A percentile compares a stretch with the other conserved stretches of the same genome.
phyloP scores from a whole-genome alignment of 2,113 vertebrate species.

The Sander lucioperca region DNA sequence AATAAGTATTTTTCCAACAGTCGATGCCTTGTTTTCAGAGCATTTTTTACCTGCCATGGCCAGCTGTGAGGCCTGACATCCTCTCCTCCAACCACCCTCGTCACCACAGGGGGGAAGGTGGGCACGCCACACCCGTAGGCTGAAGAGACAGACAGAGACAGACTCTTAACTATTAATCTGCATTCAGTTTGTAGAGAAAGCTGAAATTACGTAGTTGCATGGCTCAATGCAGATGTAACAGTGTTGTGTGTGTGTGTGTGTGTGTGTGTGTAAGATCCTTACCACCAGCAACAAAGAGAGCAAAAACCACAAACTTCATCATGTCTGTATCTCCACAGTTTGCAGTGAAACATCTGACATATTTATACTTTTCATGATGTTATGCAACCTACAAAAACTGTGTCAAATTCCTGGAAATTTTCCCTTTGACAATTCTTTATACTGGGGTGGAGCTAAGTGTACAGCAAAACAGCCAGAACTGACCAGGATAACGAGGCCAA shows the following conservation, averaged over 20 bases:
- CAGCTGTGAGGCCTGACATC: constrained; percentile 83
- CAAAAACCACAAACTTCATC: constrained; percentile 82
- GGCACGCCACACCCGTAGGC: constrained; percentile 83
- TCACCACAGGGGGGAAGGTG: constrained; percentile 71
- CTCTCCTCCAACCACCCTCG: constrained; percentile 83
- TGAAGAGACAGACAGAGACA: constrained; percentile 46
- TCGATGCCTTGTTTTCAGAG: not conserved
- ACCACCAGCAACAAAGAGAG: constrained; percentile 83
- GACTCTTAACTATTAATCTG: not conserved
- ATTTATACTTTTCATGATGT: constrained; percentile 70
- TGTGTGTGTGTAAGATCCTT: constrained; percentile 36
- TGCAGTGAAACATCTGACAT: not conserved
- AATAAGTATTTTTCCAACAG: not conserved
- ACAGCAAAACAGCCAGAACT: not conserved
- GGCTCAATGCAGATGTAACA: not conserved
- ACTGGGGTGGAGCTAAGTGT: constrained; percentile 47
- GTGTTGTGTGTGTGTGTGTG: not conserved
- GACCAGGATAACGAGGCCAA: constrained; percentile 13
- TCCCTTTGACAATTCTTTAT: not conserved
- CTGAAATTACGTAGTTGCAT: not conserved
- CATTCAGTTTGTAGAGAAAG: not conserved
- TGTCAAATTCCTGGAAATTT: constrained; percentile 41
- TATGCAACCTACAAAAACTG: constrained; percentile 29
- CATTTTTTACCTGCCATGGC: constrained; percentile 85
- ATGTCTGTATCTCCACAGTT: constrained; percentile 53